phyloP scores from a whole-genome alignment of 2,888 invertebrate species.

The Temnothorax ravouxi region DNA sequence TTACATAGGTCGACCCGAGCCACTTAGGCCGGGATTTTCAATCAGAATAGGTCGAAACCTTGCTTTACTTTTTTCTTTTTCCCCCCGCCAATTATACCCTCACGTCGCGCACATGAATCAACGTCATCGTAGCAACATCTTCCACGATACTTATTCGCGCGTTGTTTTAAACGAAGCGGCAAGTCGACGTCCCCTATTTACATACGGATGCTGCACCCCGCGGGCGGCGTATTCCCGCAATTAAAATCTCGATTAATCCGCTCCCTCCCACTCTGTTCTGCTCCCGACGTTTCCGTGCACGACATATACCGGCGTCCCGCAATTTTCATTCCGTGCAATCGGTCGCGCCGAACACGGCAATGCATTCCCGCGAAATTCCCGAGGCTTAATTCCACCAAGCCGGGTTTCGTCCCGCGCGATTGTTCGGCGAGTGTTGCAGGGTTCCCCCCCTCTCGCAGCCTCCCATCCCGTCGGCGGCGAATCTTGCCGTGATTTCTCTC shows the following conservation, averaged over 20 bases:
- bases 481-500: conserved; percentile 57
- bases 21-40: conserved; percentile 56
- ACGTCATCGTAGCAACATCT: neutral
- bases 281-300: neutral
- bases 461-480: conserved; percentile 3
- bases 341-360: conserved; percentile 58
- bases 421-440: conserved; percentile 49
- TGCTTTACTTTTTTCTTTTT: neutral
- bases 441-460: conserved; percentile 10
- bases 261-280: too few species aligned
- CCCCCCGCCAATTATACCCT: neutral
- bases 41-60: conserved; percentile 54
- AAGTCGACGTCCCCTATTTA: conserved; percentile 16
- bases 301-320: conserved; percentile 26
- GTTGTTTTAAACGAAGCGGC: conserved; percentile 27
- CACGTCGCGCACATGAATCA: conserved; percentile 18
- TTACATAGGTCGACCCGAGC: conserved; percentile 64
- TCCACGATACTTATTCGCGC: conserved; percentile 6
- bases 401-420: conserved; percentile 63
- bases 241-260: conserved; percentile 44
- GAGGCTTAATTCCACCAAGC: conserved; percentile 66
- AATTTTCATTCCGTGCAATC: conserved; percentile 56
- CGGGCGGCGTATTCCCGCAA: conserved; percentile 29
- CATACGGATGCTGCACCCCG: conserved; percentile 2
- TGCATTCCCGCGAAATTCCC: conserved; percentile 68